Evolutionary conservation across 2,797 vertebrate genomes (phyloP).

Genomic region (Capromys pilorides): DNA sequence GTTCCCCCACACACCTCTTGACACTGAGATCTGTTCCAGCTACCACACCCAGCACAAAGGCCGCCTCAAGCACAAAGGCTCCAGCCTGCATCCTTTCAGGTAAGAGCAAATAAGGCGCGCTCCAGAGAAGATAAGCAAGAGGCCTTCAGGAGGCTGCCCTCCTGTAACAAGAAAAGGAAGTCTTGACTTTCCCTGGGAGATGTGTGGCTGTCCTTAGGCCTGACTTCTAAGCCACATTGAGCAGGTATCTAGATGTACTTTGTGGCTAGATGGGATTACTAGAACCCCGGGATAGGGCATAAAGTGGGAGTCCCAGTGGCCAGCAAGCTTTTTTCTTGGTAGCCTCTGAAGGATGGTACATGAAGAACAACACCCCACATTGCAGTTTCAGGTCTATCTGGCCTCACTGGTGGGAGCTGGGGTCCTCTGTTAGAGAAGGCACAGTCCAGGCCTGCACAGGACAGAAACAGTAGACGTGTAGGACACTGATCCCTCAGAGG

Average conservation of each 20-base stretch:
- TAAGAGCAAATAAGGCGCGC: constrained; percentile 80
- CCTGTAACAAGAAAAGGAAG: too few species aligned
- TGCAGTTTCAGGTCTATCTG: not conserved
- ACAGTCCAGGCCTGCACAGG: not conserved
- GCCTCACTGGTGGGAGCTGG: not conserved
- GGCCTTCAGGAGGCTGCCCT: not conserved
- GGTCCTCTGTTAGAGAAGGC: not conserved
- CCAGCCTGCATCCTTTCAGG: constrained; percentile 93
- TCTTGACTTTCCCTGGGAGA: not conserved
- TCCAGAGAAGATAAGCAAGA: too few species aligned
- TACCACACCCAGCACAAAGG: constrained; percentile 92
- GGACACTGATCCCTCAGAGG: not conserved
- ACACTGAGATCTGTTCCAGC: constrained; percentile 84
- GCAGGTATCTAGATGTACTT: not conserved
- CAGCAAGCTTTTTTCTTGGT: not conserved
- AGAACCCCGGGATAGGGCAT: too few species aligned
- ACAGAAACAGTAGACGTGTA: not conserved
- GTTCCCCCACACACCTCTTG: not conserved
- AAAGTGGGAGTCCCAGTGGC: not conserved
- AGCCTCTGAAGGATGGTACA: not conserved
- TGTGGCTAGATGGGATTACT: not conserved
- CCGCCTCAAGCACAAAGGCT: constrained; percentile 90
- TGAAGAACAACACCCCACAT: not conserved
- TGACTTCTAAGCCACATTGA: fast-evolving
- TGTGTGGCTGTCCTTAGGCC: not conserved